Base-by-base conservation (phyloP, 2,113 vertebrate species). In the Etia nguti region DNA sequence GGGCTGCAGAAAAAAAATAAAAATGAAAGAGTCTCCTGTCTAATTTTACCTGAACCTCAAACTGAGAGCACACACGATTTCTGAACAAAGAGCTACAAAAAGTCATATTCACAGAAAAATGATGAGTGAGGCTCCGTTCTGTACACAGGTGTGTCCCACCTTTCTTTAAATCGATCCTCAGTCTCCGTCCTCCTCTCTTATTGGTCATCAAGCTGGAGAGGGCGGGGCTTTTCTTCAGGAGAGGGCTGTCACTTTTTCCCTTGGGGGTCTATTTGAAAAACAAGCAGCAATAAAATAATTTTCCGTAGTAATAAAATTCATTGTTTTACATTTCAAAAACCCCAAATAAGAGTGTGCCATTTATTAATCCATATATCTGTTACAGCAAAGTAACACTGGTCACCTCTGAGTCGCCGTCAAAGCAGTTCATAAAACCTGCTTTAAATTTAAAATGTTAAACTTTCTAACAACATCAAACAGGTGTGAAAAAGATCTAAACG, bases 161-260 rank as follows among this genome's bases (percentile, higher is more conserved):
- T 97, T 99, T 99, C 93, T 97, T 99, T 73, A 99, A 96, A 90
- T 99, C 98, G 73, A 99, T 98, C 94, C 96, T 97, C 90, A 99
- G 95, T 94, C 96, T 97, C 82, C 98, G 97, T 85, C 97, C 96
- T 93, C 95, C 97, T 93, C 95, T 98, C 92, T 97, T 99, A 96
- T 92, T 97, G 91, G 97, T 93, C 94, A 97, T 95, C 56, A 99
- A 91, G 43, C 96, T 97, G 26, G 97, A 97, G 20, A 98, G 90
- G 26, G 96, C 96, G 1, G 97, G 95, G 1, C 94, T 90, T 84
- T 97, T 97, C 91, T 95, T 97, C 2, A 90, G 86, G 4, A 95
- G 88, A 2, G 96, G 94, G 81, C 94, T 96, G 12, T 96, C 95
- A 13, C 91, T 93, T 84, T 91, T 92, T 13, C 94, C 90, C 46